Base-by-base conservation (phyloP, 2,888 invertebrate genomes). In the Heliconius ismenius region DNA sequence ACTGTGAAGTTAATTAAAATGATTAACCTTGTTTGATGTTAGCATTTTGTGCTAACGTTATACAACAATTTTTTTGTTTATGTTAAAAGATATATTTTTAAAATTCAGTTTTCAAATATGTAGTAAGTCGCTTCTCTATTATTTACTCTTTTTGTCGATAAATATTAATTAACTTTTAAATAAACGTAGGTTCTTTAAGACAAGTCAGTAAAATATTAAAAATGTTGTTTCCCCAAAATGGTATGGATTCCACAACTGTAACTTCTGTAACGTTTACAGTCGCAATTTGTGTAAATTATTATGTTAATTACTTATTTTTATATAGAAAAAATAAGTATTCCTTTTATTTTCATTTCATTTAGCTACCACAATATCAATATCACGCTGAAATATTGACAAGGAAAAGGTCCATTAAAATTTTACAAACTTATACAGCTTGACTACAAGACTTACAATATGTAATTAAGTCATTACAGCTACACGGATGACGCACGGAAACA, bases 1-100 rank as follows among this genome's bases (percentile, higher is more conserved):
- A 68, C 67, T 68, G 62, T 63, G 76, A 75, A 73, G 39, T 77
- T 72, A 74, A 79, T 79, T 77, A 77, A 77, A 76, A 73, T 54
- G 13, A 18, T 11, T 24, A 13, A 72, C 39, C 49, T 73, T 43
- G 60, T 76, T 73, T 13, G 9, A 43, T 15, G 18, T 1, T 36
- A 24, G 24, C 4, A 26, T 26, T 60, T 62, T 43, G 21, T 62
- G 24, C 26, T 26, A 60, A 54, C n/a, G 28, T 11, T 6, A 21
- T 28, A 69, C 28, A 1, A 69, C 54, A 26, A 21, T 28, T 43
- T 67, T 36, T 39, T 39, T 67, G 6, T 43, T 26, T 67, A 1
- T 24, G 24, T 24, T 18, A 43, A 13, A 43, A 6, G 15, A 10
- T n/a, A n/a, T n/a, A 58, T n/a, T n/a, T 58, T n/a, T 58, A 7